A percentile compares a stretch with the other conserved stretches of the same genome.
Conservation (phyloP, 2,888 invertebrate genomes). For the Polyommatus icarus region DNA sequence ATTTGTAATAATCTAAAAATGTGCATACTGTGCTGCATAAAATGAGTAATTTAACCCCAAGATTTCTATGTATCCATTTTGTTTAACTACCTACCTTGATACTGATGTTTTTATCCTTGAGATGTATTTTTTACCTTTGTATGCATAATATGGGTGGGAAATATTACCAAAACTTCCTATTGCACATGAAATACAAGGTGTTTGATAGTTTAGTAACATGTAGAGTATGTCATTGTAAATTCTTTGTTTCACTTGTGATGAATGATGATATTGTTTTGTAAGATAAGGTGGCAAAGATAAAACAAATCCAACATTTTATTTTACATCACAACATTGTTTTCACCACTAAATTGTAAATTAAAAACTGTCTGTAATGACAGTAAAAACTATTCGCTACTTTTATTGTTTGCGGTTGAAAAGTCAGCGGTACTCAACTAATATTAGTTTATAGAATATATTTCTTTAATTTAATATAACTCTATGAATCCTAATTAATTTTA, state of each 20-base stretch:
- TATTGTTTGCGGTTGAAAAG: no score
- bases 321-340: not conserved
- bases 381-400: no score
- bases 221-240: not conserved
- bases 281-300: slow-evolving; percentile 17
- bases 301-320: slow-evolving; percentile 1
- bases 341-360: not conserved
- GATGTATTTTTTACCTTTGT: slow-evolving; percentile 28
- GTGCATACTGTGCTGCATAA: not conserved
- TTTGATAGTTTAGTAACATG: not conserved
- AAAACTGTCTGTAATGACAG: no score
- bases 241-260: slow-evolving; percentile 4
- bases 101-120: slow-evolving; percentile 28
- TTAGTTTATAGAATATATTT: not conserved
- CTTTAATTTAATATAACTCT: not conserved
- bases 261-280: not conserved
- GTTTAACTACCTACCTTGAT: not conserved
- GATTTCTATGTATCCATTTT: slow-evolving; percentile 9
- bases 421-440: no score
- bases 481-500: not conserved
- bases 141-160: not conserved
- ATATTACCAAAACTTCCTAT: slow-evolving; percentile 11
- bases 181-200: slow-evolving; percentile 1
- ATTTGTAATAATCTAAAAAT: not conserved
- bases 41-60: not conserved